Conservation (phyloP, 2,113 vertebrate genomes). For the Chamaetylas fuelleborni region DNA sequence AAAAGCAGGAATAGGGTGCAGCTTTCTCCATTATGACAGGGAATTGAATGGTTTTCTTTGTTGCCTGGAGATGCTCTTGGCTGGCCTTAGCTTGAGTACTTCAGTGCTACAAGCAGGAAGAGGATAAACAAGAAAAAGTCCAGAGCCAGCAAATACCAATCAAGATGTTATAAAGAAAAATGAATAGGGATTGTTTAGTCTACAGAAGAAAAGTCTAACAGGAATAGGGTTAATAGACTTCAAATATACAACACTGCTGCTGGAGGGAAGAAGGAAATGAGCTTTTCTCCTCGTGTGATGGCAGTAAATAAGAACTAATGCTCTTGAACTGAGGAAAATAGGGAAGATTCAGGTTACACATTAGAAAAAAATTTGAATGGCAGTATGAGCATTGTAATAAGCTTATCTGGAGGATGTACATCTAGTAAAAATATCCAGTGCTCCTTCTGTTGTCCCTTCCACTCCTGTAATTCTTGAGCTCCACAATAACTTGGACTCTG, state of each 20-base stretch:
- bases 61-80: background rate
- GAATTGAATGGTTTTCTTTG: background rate
- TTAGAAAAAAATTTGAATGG: background rate
- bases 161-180: background rate
- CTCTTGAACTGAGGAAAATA: background rate
- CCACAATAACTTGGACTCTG: background rate
- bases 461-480: background rate
- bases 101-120: background rate
- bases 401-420: background rate
- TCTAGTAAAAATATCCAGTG: background rate
- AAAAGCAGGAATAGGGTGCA: background rate
- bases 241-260: background rate
- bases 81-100: background rate
- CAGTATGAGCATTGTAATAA: background rate
- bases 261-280: background rate
- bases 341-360: background rate
- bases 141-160: background rate
- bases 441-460: background rate
- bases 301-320: background rate
- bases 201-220: background rate
- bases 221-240: background rate
- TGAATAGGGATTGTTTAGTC: conserved; percentile 1
- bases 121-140: background rate
- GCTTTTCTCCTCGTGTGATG: background rate
- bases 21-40: background rate